Conservation (phyloP, 1,140 invertebrate genomes). For the Aculops lycopersici region DNA sequence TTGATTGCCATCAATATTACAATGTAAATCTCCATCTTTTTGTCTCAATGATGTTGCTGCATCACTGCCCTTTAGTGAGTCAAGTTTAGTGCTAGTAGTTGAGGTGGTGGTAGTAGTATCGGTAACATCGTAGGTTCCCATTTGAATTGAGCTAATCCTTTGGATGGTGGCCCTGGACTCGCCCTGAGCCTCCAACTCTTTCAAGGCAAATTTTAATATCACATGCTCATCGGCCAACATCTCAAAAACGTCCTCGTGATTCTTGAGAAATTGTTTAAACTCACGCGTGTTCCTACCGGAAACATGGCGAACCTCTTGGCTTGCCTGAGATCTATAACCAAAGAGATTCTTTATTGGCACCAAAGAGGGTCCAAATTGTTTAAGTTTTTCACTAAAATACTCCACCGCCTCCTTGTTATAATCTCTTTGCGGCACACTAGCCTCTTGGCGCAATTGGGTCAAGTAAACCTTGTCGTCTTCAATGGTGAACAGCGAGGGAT, state of each 20-base stretch:
- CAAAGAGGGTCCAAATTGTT: constrained; percentile 13
- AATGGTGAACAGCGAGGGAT: constrained; percentile 61
- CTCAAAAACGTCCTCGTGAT: constrained; percentile 51
- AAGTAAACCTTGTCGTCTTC: constrained; percentile 32
- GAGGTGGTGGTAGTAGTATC: constrained; percentile 13
- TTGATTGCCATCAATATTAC: neutral
- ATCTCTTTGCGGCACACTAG: constrained; percentile 21
- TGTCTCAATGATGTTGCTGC: neutral
- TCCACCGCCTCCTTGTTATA: constrained; percentile 69
- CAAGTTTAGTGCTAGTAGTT: constrained; percentile 9
- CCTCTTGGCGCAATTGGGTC: constrained; percentile 7
- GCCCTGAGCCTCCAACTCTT: constrained; percentile 32
- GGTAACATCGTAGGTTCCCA: constrained; percentile 11
- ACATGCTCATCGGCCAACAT: constrained; percentile 57
- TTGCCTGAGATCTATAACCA: constrained; percentile 43
- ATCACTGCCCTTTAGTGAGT: constrained; percentile 7
- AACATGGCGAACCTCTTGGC: constrained; percentile 72
- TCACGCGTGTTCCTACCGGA: constrained; percentile 69
- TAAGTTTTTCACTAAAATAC: constrained; percentile 40
- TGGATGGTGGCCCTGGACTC: constrained; percentile 8
- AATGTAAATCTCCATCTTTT: neutral
- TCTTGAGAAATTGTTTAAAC: constrained; percentile 56
- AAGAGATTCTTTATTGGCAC: constrained; percentile 63
- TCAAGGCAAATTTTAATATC: constrained; percentile 23
- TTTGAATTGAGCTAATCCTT: constrained; percentile 10